phyloP scores from a whole-genome alignment of 2,113 vertebrate genomes.

The Agelaius phoeniceus region DNA sequence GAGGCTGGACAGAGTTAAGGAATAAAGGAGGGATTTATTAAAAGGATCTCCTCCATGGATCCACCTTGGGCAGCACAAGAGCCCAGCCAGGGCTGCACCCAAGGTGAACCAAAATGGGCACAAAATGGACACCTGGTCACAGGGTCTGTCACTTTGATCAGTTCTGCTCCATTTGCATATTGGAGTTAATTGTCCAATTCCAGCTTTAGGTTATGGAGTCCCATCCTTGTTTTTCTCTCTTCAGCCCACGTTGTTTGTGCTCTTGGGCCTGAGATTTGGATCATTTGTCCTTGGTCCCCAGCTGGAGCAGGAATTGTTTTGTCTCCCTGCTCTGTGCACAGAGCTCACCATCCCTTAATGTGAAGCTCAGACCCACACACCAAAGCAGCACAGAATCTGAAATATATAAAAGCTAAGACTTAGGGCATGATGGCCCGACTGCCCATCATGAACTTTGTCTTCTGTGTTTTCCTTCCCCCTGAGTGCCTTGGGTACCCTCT shows the following conservation, averaged over 20 bases:
- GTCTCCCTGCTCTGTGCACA: background rate
- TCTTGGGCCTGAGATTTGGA: too few species aligned
- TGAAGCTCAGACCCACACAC: fast-evolving
- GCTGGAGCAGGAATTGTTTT: background rate
- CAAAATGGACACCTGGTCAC: fast-evolving
- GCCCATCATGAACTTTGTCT: background rate
- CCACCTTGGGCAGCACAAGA: background rate
- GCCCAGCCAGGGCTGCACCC: background rate
- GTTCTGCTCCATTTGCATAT: background rate
- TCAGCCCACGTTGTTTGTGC: too few species aligned
- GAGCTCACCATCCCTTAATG: background rate
- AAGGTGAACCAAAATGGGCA: background rate
- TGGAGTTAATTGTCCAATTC: background rate
- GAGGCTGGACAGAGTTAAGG: background rate
- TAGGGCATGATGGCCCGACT: background rate
- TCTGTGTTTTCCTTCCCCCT: background rate
- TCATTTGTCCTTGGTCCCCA: background rate
- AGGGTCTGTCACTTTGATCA: fast-evolving
- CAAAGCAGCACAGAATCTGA: background rate
- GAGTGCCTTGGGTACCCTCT: background rate
- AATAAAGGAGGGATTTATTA: background rate
- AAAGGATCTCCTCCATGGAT: background rate
- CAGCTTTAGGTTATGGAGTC: fast-evolving
- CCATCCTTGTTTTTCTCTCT: background rate
- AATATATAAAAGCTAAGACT: background rate